These are phyloP conservation scores for Dryobota labecula DNA, from an alignment of 2,888 invertebrate species.

Conservation along the genomic window DNA sequence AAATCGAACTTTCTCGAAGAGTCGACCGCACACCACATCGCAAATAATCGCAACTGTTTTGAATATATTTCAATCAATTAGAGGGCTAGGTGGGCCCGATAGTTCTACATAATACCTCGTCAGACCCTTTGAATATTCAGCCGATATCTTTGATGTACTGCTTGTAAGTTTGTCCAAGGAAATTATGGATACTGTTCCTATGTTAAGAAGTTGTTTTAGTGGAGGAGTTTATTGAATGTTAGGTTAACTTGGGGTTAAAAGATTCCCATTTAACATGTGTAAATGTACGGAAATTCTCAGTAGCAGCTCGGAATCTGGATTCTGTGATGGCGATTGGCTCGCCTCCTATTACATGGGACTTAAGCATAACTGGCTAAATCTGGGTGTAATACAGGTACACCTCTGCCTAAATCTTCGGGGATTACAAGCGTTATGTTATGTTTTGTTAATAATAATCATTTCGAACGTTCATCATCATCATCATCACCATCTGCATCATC, in stretches of 20 bases:
- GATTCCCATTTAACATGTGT: no score
- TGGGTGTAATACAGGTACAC: no score
- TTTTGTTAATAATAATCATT: no score
- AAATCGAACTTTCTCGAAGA: conserved; percentile 65
- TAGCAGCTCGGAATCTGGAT: no score
- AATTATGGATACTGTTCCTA: conserved; percentile 51
- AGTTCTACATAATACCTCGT: conserved; percentile 80
- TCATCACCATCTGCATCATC: no score
- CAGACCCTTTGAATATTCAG: conserved; percentile 86
- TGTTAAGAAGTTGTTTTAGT: conserved; percentile 26
- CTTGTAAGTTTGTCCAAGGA: conserved; percentile 52
- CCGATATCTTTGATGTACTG: conserved; percentile 83
- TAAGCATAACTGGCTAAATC: no score
- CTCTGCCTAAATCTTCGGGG: no score
- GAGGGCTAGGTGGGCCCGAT: conserved; percentile 76
- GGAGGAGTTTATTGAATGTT: conserved; percentile 2
- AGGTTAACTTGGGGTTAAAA: neutral
- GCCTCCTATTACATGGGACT: no score
- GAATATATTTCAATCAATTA: conserved; percentile 89
- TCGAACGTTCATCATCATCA: no score
- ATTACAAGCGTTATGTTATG: no score
- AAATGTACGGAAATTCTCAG: no score
- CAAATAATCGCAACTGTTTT: conserved; percentile 77
- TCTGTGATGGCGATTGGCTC: no score
- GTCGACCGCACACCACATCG: conserved; percentile 69